Base-by-base conservation (phyloP, 2,113 vertebrate species). In the Malurus elegans region DNA sequence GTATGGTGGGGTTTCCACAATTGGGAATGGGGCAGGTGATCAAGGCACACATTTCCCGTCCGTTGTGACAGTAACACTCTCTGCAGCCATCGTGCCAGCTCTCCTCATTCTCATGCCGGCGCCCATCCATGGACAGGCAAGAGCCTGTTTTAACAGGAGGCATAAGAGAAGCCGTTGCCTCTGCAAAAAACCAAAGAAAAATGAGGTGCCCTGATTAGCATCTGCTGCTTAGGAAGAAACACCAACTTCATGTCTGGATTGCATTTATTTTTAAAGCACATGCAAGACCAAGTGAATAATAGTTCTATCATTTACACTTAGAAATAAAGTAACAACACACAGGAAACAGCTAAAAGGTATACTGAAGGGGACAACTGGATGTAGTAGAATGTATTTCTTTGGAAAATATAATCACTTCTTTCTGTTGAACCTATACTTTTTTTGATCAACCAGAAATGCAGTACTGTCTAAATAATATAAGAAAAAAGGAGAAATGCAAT, bases 71-170 rank as follows among this genome's bases (percentile, higher is more conserved):
- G 96, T 98, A 99, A 90, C 99, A 99, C 13, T 99, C 98, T 42
- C 99, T 98, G 97, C 99, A 99, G 70, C 99, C 98, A 11, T 99
- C 99, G 3, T 99, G 98, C 99, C 99, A 99, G 89, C 97, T 99
- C 89, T 99, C 98, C 61, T 98, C 98, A 3, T 98, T 98, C 92
- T 98, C 98, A 7, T 99, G 98, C 57, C 98, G 98, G 47, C 97
- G 98, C 45, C 99, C 99, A 29, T 99, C 98, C 98, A 99, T 98
- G 67, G 98, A 99, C 79, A 99, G 97, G 95, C 99, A 99, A 4
- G 98, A 98, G 89, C 98, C 98, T 34, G 97, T 95, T 90, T 98
- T 98, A 73, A 98, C 79, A 2, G 98, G 97, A 25, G 98, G 98
- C 57, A 98, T 94, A 20, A 97, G 91, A 28, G 98, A 98, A 36